phyloP scores from a whole-genome alignment of 2,888 invertebrate species.

The Leucophenga montana region DNA sequence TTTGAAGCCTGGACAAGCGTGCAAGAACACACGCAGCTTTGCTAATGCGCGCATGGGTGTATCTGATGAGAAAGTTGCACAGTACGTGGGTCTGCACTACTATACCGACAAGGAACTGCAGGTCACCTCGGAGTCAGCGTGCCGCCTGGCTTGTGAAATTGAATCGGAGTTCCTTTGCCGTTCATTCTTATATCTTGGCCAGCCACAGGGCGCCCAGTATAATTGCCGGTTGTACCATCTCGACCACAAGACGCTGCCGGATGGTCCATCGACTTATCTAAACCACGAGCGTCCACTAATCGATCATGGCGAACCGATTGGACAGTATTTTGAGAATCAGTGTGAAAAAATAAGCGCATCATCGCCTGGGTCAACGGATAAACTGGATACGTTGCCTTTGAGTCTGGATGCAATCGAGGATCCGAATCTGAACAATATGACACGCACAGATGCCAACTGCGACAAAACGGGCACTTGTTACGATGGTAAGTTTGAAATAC shows the following conservation, averaged over 20 bases:
- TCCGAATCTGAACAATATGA: conserved; percentile 81
- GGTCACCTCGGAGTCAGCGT: conserved; percentile 91
- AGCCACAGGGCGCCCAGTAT: conserved; percentile 83
- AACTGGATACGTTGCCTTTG: conserved; percentile 80
- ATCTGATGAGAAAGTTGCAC: conserved; percentile 92
- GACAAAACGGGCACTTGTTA: conserved; percentile 96
- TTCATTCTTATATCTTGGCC: conserved; percentile 82
- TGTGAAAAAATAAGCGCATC: conserved; percentile 79
- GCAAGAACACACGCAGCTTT: conserved; percentile 87
- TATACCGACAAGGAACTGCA: conserved; percentile 94
- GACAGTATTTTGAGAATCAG: conserved; percentile 91
- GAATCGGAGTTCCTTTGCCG: conserved; percentile 95
- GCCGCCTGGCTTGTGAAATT: conserved; percentile 91
- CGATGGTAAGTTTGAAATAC: conserved; percentile 80
- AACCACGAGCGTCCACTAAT: conserved; percentile 92
- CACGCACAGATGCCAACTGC: conserved; percentile 88
- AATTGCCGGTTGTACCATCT: conserved; percentile 94
- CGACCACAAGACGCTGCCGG: conserved; percentile 92
- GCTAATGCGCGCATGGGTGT: conserved; percentile 89
- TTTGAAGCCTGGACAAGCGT: conserved; percentile 89
- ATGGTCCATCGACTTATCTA: conserved; percentile 92
- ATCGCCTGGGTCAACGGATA: conserved; percentile 71
- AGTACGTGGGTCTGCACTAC: conserved; percentile 92
- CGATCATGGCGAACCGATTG: conserved; percentile 92
- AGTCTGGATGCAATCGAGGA: conserved; percentile 87